Base-by-base conservation (phyloP, 92 coral and sea anemone genomes). In the Metridium senile region DNA sequence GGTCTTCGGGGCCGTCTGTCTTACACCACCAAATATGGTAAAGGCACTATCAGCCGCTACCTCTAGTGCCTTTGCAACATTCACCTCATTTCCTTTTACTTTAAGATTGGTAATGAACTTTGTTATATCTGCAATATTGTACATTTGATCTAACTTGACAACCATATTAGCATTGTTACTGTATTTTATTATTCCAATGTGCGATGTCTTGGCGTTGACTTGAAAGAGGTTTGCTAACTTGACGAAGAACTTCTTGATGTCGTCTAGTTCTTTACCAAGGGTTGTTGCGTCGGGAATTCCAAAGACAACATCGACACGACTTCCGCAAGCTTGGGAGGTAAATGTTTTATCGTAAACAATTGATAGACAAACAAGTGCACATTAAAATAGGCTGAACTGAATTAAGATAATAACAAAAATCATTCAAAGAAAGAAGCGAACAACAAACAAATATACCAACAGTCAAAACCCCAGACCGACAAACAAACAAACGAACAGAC, bases 11-110 rank as follows among this genome's bases (percentile, higher is more conserved):
- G 76, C 81, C 16, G 84, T 65, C 73, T 89, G 93, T 49, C 98
- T 78, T 9, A 93, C 91, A 11, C 98, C 98, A 32, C 98, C 98
- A 81, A 71, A 89, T 23, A 94, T 88, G 58, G 93, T 93, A 73
- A 94, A 94, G 2, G 91, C 74, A n/a, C 68, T 66, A 62, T 75
- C 84, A 3, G 81, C 74, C 28, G 98, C 97, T 56, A 82, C 87
- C 28, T 62, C 78, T 19, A 94, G 75, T 10, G 91, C 93, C 10
- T 72, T 80, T 29, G 52, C 86, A 26, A 84, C 81, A 62, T 78
- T 71, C 10, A 82, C 68, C 1, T 61, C 72, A 0, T 73, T 69
- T 43, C 94, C 94, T 66, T 64, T 54, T 28, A 73, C 88, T 49
- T 72, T 53, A n/a, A 91, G 63, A 16, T 39, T 59, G 25, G 53